These are phyloP conservation scores for Drosophila subpulchrella DNA, from an alignment of 1,140 invertebrate genomes.

Conservation along the genomic window DNA sequence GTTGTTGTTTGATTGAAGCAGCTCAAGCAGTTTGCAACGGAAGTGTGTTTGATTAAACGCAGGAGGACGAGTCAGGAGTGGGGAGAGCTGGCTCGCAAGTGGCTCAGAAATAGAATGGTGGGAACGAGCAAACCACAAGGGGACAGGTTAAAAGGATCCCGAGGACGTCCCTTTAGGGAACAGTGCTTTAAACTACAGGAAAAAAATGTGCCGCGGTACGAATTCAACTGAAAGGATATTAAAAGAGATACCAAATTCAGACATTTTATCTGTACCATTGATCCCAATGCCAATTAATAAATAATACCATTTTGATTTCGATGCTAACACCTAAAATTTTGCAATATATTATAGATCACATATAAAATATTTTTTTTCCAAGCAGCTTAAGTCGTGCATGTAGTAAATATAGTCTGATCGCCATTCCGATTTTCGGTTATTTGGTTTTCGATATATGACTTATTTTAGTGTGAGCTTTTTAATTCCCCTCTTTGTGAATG, in stretches of 20 bases:
- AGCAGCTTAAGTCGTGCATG: no score
- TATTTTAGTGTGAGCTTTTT: no score
- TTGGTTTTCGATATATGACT: no score
- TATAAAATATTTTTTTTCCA: no score
- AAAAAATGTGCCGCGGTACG: conserved; percentile 34
- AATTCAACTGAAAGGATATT: neutral
- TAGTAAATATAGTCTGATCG: no score
- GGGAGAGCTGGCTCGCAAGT: conserved; percentile 17
- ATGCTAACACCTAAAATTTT: no score
- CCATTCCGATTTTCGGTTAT: no score
- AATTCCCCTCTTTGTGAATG: no score
- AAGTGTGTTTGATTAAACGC: conserved; percentile 82
- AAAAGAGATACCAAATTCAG: neutral
- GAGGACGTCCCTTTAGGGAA: conserved; percentile 16
- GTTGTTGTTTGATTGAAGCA: conserved; percentile 81
- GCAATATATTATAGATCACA: no score
- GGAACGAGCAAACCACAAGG: conserved; percentile 9
- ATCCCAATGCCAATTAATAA: neutral
- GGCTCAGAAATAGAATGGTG: conserved; percentile 16
- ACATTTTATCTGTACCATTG: no score
- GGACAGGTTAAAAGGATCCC: conserved; percentile 37
- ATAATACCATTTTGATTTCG: no score
- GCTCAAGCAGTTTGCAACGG: conserved; percentile 80
- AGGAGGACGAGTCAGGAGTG: conserved; percentile 59
- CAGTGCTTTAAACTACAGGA: conserved; percentile 63